These are phyloP conservation scores for Bhutanitis thaidina DNA, from an alignment of 2,888 invertebrate species.

Conservation along the genomic window DNA sequence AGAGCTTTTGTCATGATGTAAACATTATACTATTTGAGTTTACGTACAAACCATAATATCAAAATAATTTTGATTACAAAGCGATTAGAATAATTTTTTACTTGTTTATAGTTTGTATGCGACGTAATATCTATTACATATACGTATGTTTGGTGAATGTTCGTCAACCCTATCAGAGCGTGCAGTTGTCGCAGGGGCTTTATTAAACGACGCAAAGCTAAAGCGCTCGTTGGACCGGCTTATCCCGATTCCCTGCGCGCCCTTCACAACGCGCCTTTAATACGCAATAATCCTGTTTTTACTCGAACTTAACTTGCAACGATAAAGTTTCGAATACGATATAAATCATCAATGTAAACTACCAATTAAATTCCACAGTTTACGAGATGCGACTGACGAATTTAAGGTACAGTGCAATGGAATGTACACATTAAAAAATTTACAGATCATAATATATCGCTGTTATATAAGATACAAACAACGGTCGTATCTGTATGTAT, in stretches of 20 bases:
- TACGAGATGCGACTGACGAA: not conserved
- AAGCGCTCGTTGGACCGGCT: constrained; percentile 76
- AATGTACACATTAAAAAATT: too few species aligned
- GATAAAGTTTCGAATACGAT: constrained; percentile 1
- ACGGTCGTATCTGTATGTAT: too few species aligned
- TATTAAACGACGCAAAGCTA: constrained; percentile 71
- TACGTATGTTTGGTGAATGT: not conserved
- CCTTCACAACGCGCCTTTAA: constrained; percentile 56
- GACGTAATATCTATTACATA: too few species aligned
- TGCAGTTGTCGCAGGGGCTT: constrained; percentile 70
- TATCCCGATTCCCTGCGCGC: constrained; percentile 65
- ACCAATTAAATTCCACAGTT: constrained; percentile 1
- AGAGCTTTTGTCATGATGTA: too few species aligned
- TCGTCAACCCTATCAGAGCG: constrained; percentile 54
- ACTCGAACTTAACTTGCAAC: constrained; percentile 22
- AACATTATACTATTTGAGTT: too few species aligned
- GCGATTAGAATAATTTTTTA: not conserved
- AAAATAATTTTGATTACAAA: too few species aligned
- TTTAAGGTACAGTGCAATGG: too few species aligned
- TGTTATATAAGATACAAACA: too few species aligned
- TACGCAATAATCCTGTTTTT: constrained; percentile 53
- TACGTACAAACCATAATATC: too few species aligned
- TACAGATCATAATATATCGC: too few species aligned
- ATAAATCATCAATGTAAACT: constrained; percentile 7
- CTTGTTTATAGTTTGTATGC: not conserved